phyloP scores from a whole-genome alignment of 2,797 vertebrate species.

The Tragelaphus eurycerus region DNA sequence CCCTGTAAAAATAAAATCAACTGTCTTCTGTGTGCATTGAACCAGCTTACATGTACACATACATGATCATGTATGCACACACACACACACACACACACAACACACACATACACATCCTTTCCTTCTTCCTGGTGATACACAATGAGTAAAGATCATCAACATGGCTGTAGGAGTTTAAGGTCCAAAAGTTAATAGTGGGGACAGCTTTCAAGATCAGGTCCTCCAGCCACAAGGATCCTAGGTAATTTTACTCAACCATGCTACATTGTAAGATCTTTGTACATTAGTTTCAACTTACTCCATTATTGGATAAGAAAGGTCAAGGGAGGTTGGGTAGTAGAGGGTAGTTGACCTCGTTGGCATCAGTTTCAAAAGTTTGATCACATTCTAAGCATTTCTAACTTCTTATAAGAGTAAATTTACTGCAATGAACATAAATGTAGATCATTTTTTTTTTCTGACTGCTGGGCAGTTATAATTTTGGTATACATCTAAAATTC shows the following conservation, averaged over 20 bases:
- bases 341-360: neutral
- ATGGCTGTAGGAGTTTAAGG: neutral
- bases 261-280: neutral
- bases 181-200: neutral
- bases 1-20: neutral
- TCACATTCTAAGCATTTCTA: neutral
- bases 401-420: neutral
- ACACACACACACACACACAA: no score
- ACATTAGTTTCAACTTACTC: neutral
- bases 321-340: neutral
- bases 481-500: conserved; percentile 12
- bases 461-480: conserved; percentile 19
- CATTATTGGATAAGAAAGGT: neutral
- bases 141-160: neutral
- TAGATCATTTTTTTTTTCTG: conserved; percentile 26
- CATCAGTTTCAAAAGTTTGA: neutral
- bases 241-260: neutral
- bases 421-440: neutral
- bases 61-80: neutral
- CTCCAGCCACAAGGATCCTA: neutral
- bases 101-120: neutral
- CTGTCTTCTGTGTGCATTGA: neutral
- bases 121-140: neutral
- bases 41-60: neutral
- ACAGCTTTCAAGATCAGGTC: neutral